Evolutionary conservation across 2,888 invertebrate species (phyloP).

Genomic region (Papilio gigon): DNA sequence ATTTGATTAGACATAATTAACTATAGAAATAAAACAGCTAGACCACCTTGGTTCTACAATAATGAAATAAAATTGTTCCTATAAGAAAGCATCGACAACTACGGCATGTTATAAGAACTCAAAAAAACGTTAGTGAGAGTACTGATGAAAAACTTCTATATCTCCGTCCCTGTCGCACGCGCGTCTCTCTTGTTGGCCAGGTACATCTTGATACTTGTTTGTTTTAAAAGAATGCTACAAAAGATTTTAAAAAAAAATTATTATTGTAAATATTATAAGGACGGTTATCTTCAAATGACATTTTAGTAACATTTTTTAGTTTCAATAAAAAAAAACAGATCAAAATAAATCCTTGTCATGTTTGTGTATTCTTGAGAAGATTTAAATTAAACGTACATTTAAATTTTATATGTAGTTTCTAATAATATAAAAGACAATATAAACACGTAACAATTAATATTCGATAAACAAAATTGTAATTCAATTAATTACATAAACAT

Average conservation of each 20-base stretch:
- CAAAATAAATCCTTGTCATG: too few species aligned
- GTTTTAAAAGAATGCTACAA: constrained; percentile 12
- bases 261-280: too few species aligned
- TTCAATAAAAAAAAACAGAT: too few species aligned
- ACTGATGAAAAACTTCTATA: constrained; percentile 68
- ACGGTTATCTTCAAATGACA: too few species aligned
- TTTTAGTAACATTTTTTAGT: too few species aligned
- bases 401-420: too few species aligned
- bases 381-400: too few species aligned
- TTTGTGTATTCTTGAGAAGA: too few species aligned
- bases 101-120: constrained; percentile 66
- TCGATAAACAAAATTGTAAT: too few species aligned
- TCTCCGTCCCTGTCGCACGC: constrained; percentile 64
- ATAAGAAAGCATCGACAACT: constrained; percentile 62
- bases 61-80: constrained; percentile 54
- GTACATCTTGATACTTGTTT: constrained; percentile 64
- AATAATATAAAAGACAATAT: too few species aligned
- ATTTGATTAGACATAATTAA: neutral
- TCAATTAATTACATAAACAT: neutral
- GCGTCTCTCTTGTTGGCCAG: constrained; percentile 51
- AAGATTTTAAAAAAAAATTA: too few species aligned
- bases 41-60: constrained; percentile 61
- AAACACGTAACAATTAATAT: too few species aligned
- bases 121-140: constrained; percentile 61
- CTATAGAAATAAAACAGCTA: constrained; percentile 33